Percentiles rank a stretch among this genome's conserved stretches.
phyloP scores from a whole-genome alignment of 1,140 invertebrate species.

The Colletes latitarsis region DNA sequence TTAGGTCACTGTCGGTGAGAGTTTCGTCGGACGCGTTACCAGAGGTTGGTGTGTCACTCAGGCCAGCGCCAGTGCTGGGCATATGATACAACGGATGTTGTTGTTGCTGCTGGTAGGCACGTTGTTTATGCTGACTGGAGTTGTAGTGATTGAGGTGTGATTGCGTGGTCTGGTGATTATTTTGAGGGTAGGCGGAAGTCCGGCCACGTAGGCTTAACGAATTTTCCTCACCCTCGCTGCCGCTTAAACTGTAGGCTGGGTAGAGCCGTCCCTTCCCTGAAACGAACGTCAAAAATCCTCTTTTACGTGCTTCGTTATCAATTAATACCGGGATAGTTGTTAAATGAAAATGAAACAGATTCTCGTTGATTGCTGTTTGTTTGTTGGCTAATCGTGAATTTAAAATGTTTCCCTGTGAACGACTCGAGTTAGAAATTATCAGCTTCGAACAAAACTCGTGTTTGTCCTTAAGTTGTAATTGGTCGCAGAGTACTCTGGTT shows the following conservation, averaged over 20 bases:
- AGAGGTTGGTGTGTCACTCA: slow-evolving; percentile 89
- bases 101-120: slow-evolving; percentile 77
- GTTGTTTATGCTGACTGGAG: slow-evolving; percentile 73
- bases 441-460: too few relatives aligned
- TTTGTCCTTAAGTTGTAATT: too few relatives aligned
- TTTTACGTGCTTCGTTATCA: neutral
- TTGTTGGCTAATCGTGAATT: too few relatives aligned
- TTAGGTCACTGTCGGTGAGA: slow-evolving; percentile 89
- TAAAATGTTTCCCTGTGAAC: too few relatives aligned
- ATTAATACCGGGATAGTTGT: too few relatives aligned
- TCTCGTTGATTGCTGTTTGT: too few relatives aligned
- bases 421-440: too few relatives aligned
- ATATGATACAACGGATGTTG: slow-evolving; percentile 79
- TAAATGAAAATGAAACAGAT: too few relatives aligned
- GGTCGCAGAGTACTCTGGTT: too few relatives aligned
- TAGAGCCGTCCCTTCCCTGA: slow-evolving; percentile 88
- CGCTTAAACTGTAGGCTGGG: slow-evolving; percentile 85
- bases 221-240: slow-evolving; percentile 85
- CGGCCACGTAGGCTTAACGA: slow-evolving; percentile 75
- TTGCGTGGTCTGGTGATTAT: slow-evolving; percentile 72
- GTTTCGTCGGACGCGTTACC: slow-evolving; percentile 92
- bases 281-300: slow-evolving; percentile 47
- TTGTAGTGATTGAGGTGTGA: slow-evolving; percentile 74
- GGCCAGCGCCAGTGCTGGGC: slow-evolving; percentile 82
- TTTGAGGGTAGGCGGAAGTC: slow-evolving; percentile 70